phyloP scores from a whole-genome alignment of 1,140 invertebrate genomes.

The Atta colombica region DNA sequence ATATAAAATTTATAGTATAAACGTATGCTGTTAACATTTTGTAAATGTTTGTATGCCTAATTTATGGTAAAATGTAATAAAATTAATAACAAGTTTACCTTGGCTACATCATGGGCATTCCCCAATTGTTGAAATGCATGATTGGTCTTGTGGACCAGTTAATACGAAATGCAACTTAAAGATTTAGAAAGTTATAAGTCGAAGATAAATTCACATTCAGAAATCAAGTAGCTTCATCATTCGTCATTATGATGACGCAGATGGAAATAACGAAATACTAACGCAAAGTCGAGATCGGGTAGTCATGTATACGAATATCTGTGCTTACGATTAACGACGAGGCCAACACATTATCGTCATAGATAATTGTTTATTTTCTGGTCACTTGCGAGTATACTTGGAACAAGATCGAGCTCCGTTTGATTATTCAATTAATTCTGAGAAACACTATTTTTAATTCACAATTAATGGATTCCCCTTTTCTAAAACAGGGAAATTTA shows the following conservation, averaged over 20 bases:
- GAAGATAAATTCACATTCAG: constrained; percentile 12
- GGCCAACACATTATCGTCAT: constrained; percentile 23
- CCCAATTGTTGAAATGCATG: constrained; percentile 30
- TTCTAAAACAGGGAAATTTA: background rate
- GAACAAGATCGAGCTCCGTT: background rate
- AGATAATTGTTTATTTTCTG: constrained; percentile 58
- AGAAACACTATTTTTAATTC: background rate
- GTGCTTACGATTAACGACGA: constrained; percentile 21
- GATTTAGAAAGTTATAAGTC: constrained; percentile 5
- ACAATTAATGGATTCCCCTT: background rate
- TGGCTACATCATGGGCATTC: constrained; percentile 57
- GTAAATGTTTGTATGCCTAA: background rate
- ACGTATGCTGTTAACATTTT: background rate
- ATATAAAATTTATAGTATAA: background rate
- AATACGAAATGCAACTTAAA: constrained; percentile 8
- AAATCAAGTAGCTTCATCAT: background rate
- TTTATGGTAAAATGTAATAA: no score
- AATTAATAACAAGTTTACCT: background rate
- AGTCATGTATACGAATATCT: constrained; percentile 2
- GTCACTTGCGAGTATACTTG: background rate
- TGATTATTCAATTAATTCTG: constrained; percentile 7
- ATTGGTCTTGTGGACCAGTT: background rate
- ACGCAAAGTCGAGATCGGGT: constrained; percentile 20
- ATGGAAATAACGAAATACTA: constrained; percentile 39
- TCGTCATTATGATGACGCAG: constrained; percentile 19